phyloP scores from a whole-genome alignment of 2,797 vertebrate species.

The Cyprinella venusta region DNA sequence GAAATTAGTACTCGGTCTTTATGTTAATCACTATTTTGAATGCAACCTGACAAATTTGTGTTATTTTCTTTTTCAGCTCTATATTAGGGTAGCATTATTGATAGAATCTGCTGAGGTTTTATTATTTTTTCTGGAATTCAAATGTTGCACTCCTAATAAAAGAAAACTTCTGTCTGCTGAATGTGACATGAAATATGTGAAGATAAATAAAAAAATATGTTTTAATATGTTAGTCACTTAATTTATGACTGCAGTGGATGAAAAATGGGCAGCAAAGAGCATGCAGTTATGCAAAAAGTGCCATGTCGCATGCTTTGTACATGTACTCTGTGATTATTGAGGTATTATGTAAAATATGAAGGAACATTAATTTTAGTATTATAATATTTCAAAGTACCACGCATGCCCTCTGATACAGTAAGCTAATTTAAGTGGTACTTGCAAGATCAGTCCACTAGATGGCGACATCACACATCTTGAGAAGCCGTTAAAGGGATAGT shows the following conservation, averaged over 20 bases:
- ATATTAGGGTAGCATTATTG: background rate
- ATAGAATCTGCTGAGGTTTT: background rate
- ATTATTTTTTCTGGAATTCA: background rate
- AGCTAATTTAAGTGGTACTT: background rate
- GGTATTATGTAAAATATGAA: background rate
- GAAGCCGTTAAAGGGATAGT: background rate
- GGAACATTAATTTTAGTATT: background rate
- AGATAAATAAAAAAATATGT: background rate
- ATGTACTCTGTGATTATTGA: background rate
- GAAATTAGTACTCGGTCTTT: background rate
- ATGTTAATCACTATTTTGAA: background rate
- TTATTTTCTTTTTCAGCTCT: background rate
- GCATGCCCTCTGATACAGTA: background rate
- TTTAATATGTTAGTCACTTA: background rate
- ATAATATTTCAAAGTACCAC: background rate
- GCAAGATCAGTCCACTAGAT: background rate
- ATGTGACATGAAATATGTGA: slow-evolving; percentile 7
- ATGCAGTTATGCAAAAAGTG: background rate
- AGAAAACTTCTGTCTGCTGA: background rate
- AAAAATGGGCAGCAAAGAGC: background rate
- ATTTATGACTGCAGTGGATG: background rate
- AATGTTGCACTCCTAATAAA: background rate
- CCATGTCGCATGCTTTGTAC: background rate
- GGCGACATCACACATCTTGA: background rate
- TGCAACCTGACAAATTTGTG: background rate